Base-by-base conservation (phyloP, 64 coral and sea anemone species). In the Montipora capricornis region DNA sequence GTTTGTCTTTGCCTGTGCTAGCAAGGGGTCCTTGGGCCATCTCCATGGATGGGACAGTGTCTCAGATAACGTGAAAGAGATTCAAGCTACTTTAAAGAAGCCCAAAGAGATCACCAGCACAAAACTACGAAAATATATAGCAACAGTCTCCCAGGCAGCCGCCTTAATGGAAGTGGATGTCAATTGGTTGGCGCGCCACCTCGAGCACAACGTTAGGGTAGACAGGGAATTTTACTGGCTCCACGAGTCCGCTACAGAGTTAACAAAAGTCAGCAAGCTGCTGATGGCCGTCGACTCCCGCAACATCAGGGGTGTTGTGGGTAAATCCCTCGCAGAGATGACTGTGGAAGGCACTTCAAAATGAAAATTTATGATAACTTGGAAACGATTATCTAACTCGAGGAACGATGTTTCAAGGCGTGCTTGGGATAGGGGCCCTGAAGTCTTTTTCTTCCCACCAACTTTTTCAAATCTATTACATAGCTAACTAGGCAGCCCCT, bases 111-210 rank as follows among this genome's bases (percentile, higher is more conserved):
- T 94, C 44, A 89, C 92, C 12, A 79, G 80, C 70, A 89, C 86
- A 16, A 93, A 93, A 53, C 60, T 93, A n/a, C 69, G 92, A 47
- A 81, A 93, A 77, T 88, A 88, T 60, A 71, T 93, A 14, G 84
- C 91, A 48, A 37, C 52, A 55, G 29, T 37, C 29, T 37, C 29
- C 29, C 1, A 37, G 29, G 29, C 29, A 37, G 29, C 29, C 1
- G 0, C 29, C 29, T 37, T 37, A 37, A 37, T 0, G 29, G 29
- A 37, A 37, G 29, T 37, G 29, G 29, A 37, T 37, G 29, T 37
- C 29, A 1, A 37, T 37, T 37, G 29, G 29, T 37, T 37, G 29
- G 29, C 29, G 29, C 29, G 29, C 29, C 29, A 37, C 29, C 1
- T 37, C 29, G 29, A 37, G 29, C 29, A 37, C 29, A 37, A 37